Base-by-base conservation (phyloP, 2,113 vertebrate species). In the Aviceda subcristata region DNA sequence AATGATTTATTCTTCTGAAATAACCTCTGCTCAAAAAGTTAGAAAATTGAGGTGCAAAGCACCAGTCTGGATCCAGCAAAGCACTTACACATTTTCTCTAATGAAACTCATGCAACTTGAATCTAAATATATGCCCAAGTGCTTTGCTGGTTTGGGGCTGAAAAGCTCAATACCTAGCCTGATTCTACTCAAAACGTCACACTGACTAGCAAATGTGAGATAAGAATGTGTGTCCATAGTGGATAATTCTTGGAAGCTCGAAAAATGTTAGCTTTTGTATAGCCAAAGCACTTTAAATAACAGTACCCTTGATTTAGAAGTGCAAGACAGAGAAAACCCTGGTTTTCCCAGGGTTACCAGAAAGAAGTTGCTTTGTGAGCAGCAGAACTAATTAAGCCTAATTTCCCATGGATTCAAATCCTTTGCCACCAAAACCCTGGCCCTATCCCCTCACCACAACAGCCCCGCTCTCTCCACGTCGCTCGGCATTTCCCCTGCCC, bases 331-430 rank as follows among this genome's bases (percentile, higher is more conserved):
- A 62, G 41, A 34, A 89, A 73, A 24, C 18, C 38, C 71, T 9
- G 12, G 3, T 38, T 97, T 86, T 64, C 87, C 63, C 71, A 79
- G 17, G 39, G n/a, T 66, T 82, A 67, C 34, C 34, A 91, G 72
- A 73, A 79, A 69, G 50, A 67, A 38, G 62, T n/a, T 36, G 32
- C 48, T 80, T 56, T 62, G 48, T 62, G 63, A 95, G 59, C 59
- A 93, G 92, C 86, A 93, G 86, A 95, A 90, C 82, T 88, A 94
- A 92, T n/a, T 39, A 86, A 68, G 51, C 34, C 39, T 64, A 53
- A 86, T 73, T 90, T 96, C 88, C 16, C 86, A 88, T 66, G 87
- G 85, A 90, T 90, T 93, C 36, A 68, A 64, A 23, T 62, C 60
- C 74, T 88, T 93, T 62, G 67, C 29, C 71, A 53, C 67, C 36